Percentiles rank a stretch among this genome's conserved stretches.
Evolutionary conservation across 2,888 invertebrate species (phyloP).

Genomic region (Harpalus rubripes): DNA sequence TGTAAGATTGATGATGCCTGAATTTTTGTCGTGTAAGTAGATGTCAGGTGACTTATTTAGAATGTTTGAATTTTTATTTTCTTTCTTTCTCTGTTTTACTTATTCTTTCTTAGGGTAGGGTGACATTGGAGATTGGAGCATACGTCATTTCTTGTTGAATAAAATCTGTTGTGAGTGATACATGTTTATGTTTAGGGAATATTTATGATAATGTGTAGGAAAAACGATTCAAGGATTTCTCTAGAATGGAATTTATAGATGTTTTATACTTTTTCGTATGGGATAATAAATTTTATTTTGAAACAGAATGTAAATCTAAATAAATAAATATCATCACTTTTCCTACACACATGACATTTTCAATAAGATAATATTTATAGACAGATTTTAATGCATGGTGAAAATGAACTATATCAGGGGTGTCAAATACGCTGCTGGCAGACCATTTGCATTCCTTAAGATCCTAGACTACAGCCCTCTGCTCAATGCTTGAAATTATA

Average conservation of each 20-base stretch:
- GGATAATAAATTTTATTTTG: background rate
- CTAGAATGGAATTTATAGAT: slow-evolving; percentile 12
- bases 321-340: background rate
- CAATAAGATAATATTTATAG: too few relatives aligned
- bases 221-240: slow-evolving; percentile 22
- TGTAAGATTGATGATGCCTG: slow-evolving; percentile 6
- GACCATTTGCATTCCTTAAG: too few relatives aligned
- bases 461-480: too few relatives aligned
- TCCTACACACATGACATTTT: too few relatives aligned
- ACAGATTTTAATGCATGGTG: too few relatives aligned
- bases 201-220: slow-evolving; percentile 50
- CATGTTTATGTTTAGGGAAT: slow-evolving; percentile 46
- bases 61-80: slow-evolving; percentile 29
- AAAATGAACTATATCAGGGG: too few relatives aligned
- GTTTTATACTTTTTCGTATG: slow-evolving; percentile 8
- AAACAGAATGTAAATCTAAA: background rate
- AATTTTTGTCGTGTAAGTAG: background rate
- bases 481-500: too few relatives aligned
- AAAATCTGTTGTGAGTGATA: slow-evolving; percentile 39
- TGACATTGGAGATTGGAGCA: background rate
- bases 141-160: slow-evolving; percentile 12
- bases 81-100: background rate
- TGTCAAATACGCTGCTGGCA: too few relatives aligned
- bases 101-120: slow-evolving; percentile 27
- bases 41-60: background rate